Evolutionary conservation across 2,888 invertebrate species (phyloP).

Genomic region (Pocota personata): DNA sequence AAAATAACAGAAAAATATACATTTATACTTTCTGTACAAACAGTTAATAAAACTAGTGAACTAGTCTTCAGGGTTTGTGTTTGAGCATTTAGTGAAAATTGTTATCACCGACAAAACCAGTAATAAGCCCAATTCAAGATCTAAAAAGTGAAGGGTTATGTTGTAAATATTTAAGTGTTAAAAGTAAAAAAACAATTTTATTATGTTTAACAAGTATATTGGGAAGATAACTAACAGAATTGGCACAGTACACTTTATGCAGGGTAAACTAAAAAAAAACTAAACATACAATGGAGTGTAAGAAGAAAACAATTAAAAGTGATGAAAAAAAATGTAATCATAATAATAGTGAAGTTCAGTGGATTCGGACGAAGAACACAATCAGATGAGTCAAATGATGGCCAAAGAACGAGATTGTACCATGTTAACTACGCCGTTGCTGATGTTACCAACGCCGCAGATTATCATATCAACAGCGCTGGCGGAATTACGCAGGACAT

Average conservation of each 20-base stretch:
- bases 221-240: constrained; percentile 81
- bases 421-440: constrained; percentile 78
- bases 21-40: neutral
- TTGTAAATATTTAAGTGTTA: neutral
- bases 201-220: constrained; percentile 82
- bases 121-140: constrained; percentile 34
- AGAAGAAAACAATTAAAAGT: neutral
- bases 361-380: constrained; percentile 67
- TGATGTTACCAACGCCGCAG: constrained; percentile 83
- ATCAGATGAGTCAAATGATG: constrained; percentile 58
- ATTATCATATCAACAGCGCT: constrained; percentile 84
- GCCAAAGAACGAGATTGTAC: neutral
- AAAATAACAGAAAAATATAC: too few species aligned
- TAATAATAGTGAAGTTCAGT: constrained; percentile 65
- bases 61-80: constrained; percentile 82
- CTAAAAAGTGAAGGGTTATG: constrained; percentile 42
- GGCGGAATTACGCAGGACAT: constrained; percentile 83
- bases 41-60: constrained; percentile 35
- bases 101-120: constrained; percentile 46
- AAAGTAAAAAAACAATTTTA: constrained; percentile 75
- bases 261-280: constrained; percentile 45
- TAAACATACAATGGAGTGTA: constrained; percentile 49
- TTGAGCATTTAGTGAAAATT: constrained; percentile 78
- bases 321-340: constrained; percentile 37
- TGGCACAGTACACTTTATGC: constrained; percentile 46